Conservation (phyloP, 2,113 vertebrate species). For the Australoheros scitulus region DNA sequence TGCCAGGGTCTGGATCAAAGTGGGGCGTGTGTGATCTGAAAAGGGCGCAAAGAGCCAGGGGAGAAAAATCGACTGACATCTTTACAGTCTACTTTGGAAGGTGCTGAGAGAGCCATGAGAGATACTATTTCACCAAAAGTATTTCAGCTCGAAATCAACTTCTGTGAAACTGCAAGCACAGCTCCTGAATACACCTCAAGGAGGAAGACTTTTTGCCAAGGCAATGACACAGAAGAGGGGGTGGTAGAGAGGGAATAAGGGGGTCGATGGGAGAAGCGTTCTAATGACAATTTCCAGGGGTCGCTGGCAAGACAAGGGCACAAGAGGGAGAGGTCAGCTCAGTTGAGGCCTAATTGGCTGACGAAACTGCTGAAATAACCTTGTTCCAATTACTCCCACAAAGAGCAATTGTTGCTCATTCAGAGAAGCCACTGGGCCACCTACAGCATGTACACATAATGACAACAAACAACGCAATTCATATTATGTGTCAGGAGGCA, state of each 20-base stretch:
- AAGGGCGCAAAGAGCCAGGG: conserved; percentile 15
- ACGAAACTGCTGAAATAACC: conserved; percentile 61
- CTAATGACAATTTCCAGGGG: conserved; percentile 48
- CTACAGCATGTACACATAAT: conserved; percentile 39
- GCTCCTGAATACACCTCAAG: not conserved
- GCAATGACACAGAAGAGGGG: not conserved
- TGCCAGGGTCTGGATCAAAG: conserved; percentile 69
- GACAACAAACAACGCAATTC: conserved; percentile 54
- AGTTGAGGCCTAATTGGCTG: conserved; percentile 67
- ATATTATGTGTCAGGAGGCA: conserved; percentile 42
- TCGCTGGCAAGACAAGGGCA: conserved; percentile 35
- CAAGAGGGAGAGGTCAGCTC: conserved; percentile 41
- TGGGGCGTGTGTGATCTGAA: conserved; percentile 33
- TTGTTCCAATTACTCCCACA: conserved; percentile 74
- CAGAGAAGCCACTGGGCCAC: conserved; percentile 46
- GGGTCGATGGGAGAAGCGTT: not conserved
- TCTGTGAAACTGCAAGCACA: not conserved
- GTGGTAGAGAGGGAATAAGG: not conserved
- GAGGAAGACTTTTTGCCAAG: not conserved
- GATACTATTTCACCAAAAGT: conserved; percentile 12
- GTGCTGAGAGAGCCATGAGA: not conserved
- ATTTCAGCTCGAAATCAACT: not conserved
- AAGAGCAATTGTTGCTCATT: conserved; percentile 62
- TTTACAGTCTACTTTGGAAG: conserved; percentile 29
- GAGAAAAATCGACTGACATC: conserved; percentile 42